Evolutionary conservation across 2,888 invertebrate species (phyloP).

Genomic region (Thera britannica): DNA sequence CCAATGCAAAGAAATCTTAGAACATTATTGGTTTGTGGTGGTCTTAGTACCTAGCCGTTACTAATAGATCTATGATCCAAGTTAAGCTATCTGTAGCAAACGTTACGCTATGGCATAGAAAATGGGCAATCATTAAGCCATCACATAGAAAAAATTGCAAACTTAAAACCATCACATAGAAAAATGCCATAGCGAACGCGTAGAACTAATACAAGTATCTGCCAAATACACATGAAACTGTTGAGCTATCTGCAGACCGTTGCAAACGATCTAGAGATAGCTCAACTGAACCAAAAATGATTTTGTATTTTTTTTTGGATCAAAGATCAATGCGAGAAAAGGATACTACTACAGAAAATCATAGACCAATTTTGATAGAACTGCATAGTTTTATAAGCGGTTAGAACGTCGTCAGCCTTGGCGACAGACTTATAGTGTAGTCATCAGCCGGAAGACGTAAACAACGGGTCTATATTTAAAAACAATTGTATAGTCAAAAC

Average conservation of each 20-base stretch:
- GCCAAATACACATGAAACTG: too few relatives aligned
- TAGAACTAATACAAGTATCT: too few relatives aligned
- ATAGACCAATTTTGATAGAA: slow-evolving; percentile 16
- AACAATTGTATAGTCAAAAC: neutral
- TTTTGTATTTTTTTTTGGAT: neutral
- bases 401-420: slow-evolving; percentile 57
- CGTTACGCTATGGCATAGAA: too few relatives aligned
- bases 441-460: slow-evolving; percentile 2
- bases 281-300: neutral
- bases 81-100: too few relatives aligned
- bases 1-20: neutral
- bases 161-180: too few relatives aligned
- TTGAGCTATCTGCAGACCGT: too few relatives aligned
- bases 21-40: neutral
- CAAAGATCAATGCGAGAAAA: neutral
- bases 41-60: neutral
- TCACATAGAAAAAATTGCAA: too few relatives aligned
- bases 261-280: too few relatives aligned
- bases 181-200: too few relatives aligned
- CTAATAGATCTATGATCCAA: neutral
- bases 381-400: slow-evolving; percentile 51
- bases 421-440: slow-evolving; percentile 47
- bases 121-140: too few relatives aligned
- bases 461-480: too few relatives aligned
- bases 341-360: slow-evolving; percentile 4